Evolutionary conservation across 37 sponge, comb jelly and placozoan genomes (phyloP).

Genomic region (Chondrilla cf. caribensis): DNA sequence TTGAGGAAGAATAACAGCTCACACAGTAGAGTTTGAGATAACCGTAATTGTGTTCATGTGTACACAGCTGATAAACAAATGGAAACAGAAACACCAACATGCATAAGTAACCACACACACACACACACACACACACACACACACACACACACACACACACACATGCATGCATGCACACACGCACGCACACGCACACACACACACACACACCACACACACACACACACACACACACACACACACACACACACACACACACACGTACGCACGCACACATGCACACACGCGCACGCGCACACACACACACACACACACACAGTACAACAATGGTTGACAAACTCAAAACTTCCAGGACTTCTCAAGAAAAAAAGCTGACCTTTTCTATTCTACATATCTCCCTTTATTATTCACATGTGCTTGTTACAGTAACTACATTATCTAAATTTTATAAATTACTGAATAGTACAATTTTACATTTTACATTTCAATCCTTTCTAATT

Average conservation of each 20-base stretch:
- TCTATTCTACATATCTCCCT: too few relatives aligned
- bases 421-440: too few relatives aligned
- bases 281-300: slow-evolving; percentile 13
- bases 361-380: too few relatives aligned
- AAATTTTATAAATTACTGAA: too few relatives aligned
- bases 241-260: slow-evolving; percentile 9
- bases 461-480: too few relatives aligned
- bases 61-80: neutral
- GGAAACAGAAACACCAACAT: neutral
- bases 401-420: too few relatives aligned
- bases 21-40: too few relatives aligned
- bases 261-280: slow-evolving; percentile 14
- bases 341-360: neutral
- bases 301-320: neutral
- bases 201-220: slow-evolving; percentile 23
- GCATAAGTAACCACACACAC: neutral
- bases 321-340: neutral
- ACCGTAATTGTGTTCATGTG: too few relatives aligned
- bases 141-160: slow-evolving; percentile 21
- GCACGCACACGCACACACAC: neutral
- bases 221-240: slow-evolving; percentile 35
- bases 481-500: too few relatives aligned
- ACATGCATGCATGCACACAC: neutral
- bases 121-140: slow-evolving; percentile 17
- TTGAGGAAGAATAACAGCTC: too few relatives aligned